These are phyloP conservation scores for Coilia nasus DNA, from an alignment of 2,797 vertebrate genomes.

Conservation along the genomic window DNA sequence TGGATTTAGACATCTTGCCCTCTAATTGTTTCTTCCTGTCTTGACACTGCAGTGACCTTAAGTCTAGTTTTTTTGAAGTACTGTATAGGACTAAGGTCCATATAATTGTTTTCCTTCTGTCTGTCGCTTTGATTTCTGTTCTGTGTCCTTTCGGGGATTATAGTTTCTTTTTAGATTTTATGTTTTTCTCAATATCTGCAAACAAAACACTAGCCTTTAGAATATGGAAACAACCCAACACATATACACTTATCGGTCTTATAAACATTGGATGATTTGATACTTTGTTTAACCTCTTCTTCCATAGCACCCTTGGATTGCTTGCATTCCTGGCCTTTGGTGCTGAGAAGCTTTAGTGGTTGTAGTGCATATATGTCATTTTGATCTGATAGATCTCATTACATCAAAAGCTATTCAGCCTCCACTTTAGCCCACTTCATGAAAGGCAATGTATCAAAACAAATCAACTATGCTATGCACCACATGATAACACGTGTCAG, in stretches of 20 bases:
- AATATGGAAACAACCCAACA: background rate
- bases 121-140: background rate
- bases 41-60: slow-evolving; percentile 52
- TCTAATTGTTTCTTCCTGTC: slow-evolving; percentile 39
- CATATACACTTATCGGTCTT: background rate
- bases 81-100: background rate
- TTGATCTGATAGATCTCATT: background rate
- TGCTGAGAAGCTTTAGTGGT: background rate
- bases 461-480: background rate
- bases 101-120: background rate
- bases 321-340: background rate
- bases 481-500: background rate
- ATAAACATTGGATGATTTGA: background rate
- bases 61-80: background rate
- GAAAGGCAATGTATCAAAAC: background rate
- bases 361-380: background rate
- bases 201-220: background rate
- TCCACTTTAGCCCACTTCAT: background rate
- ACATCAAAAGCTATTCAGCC: background rate
- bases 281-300: background rate
- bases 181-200: background rate
- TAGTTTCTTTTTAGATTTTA: background rate
- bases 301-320: background rate
- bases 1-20: slow-evolving; percentile 25
- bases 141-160: background rate